Evolutionary conservation across 2,888 invertebrate genomes (phyloP), one percentile per base, ranked within the genome.

Genomic region (Zhengitettix transpicula): DNA sequence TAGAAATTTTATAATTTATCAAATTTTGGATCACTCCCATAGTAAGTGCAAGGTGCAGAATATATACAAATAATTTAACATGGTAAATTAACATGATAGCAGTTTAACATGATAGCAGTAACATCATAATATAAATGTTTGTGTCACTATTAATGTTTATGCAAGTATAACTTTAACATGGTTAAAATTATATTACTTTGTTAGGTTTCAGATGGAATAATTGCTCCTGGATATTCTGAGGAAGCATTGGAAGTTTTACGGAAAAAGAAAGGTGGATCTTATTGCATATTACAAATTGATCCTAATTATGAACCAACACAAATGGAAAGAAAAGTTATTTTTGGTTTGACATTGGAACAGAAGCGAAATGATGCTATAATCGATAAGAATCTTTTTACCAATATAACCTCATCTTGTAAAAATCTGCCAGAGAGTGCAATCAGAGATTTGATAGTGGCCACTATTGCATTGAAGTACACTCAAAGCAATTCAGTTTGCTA

Each of bases 401-500:
- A 95, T 71, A 71, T 96, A 55, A 94, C 94, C 0, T 73, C 78
- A 2, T 83, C 87, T 0, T 41, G 55, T 12, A 28, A 41, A 15
- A 66, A 81, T 80, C 67, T 97, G 16, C 81, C 92, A 0, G 81
- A 84, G 16, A 76, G 75, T 12, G 95, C 92, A 0, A 69, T 93
- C 7, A 81, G 95, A 59, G 98, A 99, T 73, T 77, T 98, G 40
- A 89, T 93, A 54, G 92, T 99, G 1, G 97, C 98, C 1, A 95
- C 95, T 0, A 92, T 98, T 62, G 91, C 97, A 0, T 77, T 98
- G 17, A 99, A 99, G 72, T 99, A 95, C 71, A 96, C 98, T 0
- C 98, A 99, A 74, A 97, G 97, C 67, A 99, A 99, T 74, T 97
- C 96, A 0, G 98, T 99, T 0, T 98, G 97, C 71, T 98, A 88